phyloP scores from a whole-genome alignment of 2,113 vertebrate species.

The Tychaedon coryphoeus region DNA sequence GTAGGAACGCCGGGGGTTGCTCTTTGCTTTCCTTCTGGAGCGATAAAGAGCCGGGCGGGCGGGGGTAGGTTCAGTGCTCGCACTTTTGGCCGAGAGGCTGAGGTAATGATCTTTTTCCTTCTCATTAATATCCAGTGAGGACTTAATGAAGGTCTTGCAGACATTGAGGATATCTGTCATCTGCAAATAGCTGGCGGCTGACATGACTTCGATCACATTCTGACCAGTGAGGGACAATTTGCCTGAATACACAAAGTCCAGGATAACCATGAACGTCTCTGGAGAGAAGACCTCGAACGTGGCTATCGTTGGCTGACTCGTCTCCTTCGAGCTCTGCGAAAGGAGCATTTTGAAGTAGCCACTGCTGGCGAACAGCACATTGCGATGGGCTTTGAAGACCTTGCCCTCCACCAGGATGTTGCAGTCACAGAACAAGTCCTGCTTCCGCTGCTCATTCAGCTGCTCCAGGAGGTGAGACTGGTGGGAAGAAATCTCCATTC shows the following conservation, averaged over 20 bases:
- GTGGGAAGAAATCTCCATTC: slow-evolving; percentile 90
- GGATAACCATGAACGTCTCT: slow-evolving; percentile 90
- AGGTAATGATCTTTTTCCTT: slow-evolving; percentile 85
- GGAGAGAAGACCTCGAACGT: slow-evolving; percentile 94
- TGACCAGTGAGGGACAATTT: slow-evolving; percentile 86
- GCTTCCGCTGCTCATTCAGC: slow-evolving; percentile 87
- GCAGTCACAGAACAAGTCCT: slow-evolving; percentile 92
- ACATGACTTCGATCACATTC: slow-evolving; percentile 98
- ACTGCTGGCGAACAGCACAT: slow-evolving; percentile 89
- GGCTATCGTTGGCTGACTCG: slow-evolving; percentile 76
- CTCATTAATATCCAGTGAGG: slow-evolving; percentile 88
- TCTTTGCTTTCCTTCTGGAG: slow-evolving; percentile 68
- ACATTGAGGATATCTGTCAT: slow-evolving; percentile 96
- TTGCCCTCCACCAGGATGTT: slow-evolving; percentile 87
- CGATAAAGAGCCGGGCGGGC: slow-evolving; percentile 59
- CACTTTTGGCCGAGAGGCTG: slow-evolving; percentile 80
- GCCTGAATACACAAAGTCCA: slow-evolving; percentile 96
- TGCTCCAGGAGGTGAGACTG: slow-evolving; percentile 89
- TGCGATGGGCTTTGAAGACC: slow-evolving; percentile 90
- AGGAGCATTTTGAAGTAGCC: slow-evolving; percentile 93
- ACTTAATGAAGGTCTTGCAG: slow-evolving; percentile 96
- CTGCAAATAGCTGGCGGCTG: slow-evolving; percentile 95
- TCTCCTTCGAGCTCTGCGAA: slow-evolving; percentile 81
- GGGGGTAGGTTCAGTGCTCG: slow-evolving; percentile 52
- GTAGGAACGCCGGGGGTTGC: slow-evolving; percentile 55